Evolutionary conservation across 2,113 vertebrate species (phyloP), one percentile per base, ranked within the genome.

Genomic region (Corythaeola cristata): DNA sequence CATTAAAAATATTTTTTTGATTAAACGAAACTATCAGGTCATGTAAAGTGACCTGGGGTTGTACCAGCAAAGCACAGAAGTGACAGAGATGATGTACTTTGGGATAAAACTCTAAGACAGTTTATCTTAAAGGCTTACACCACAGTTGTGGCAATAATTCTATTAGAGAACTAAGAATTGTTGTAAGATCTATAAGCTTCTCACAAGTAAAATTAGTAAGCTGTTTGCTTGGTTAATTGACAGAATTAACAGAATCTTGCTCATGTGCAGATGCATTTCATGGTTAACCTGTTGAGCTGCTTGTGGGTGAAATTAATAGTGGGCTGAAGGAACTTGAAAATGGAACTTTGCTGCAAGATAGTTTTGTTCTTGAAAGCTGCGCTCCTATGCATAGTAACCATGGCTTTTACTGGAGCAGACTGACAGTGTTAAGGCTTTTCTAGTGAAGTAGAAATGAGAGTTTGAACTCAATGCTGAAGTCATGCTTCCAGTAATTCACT

Each of bases 1-100:
- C 1, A 1, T 7, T 32, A 6, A 66, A 76, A 71, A 20, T 27
- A 4, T 4, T 13, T 21, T 9, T 47, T 44, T 15, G 2, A 27
- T 86, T 33, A 88, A 69, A 21, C 2, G 0, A 41, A 84, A 17
- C 32, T 49, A 6, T 87, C 2, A 27, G 27, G 10, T 77, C 2
- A 5, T 7, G 21, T 84, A 35, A 85, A 83, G 39, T 72, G 4
- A n/a, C 7, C 5, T 45, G 18, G 26, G 30, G 16, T 66, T 69
- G 79, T 69, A 50, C 30, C 19, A 50, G 47, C 19, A 76, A 74
- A 50, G 32, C 47, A 39, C 10, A 63, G 44, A 74, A 76, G 44
- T 60, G 50, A 6, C 32, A 73, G 12, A 24, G 41, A 87, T 73
- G 37, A 16, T n/a, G 12, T 33, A 3, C 19, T 69, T 74, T 8